A percentile compares a stretch with the other conserved stretches of the same genome.
Conservation (phyloP, 2,888 invertebrate genomes). For the Dicranocentrus wangi region DNA sequence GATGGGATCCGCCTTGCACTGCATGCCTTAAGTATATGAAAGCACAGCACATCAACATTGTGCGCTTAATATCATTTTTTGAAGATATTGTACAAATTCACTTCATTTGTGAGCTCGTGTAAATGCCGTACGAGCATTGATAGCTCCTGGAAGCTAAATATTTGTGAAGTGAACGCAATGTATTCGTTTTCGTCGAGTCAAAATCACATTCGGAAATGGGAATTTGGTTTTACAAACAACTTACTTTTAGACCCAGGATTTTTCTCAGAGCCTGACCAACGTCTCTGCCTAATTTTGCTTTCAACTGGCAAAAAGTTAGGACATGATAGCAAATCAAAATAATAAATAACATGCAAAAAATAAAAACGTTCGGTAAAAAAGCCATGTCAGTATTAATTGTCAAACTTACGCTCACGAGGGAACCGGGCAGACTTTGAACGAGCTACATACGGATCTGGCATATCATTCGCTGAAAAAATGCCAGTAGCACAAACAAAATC, state of each 20-base stretch:
- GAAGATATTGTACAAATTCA: background rate
- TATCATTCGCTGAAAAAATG: constrained; percentile 73
- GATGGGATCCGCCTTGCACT: background rate
- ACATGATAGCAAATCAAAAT: constrained; percentile 46
- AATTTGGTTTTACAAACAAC: constrained; percentile 32
- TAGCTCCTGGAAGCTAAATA: no score
- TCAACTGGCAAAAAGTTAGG: constrained; percentile 69
- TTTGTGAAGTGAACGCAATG: background rate
- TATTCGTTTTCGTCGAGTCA: constrained; percentile 3
- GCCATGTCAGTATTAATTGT: constrained; percentile 36
- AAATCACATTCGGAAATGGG: background rate
- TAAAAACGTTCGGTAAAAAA: constrained; percentile 28
- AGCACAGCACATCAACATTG: no score
- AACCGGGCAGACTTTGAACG: constrained; percentile 75
- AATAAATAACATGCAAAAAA: constrained; percentile 57
- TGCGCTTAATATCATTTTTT: no score
- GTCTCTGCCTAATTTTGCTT: constrained; percentile 71
- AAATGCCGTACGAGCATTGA: no score
- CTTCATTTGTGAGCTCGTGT: no score
- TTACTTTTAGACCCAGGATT: constrained; percentile 71
- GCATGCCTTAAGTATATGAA: constrained; percentile 1
- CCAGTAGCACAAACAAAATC: constrained; percentile 54
- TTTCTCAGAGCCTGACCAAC: constrained; percentile 73
- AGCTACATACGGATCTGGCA: constrained; percentile 74
- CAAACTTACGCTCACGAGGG: constrained; percentile 75